Evolutionary conservation across 1,140 invertebrate genomes (phyloP), one percentile per base, ranked within the genome.

Genomic region (Neodiprion virginianus): DNA sequence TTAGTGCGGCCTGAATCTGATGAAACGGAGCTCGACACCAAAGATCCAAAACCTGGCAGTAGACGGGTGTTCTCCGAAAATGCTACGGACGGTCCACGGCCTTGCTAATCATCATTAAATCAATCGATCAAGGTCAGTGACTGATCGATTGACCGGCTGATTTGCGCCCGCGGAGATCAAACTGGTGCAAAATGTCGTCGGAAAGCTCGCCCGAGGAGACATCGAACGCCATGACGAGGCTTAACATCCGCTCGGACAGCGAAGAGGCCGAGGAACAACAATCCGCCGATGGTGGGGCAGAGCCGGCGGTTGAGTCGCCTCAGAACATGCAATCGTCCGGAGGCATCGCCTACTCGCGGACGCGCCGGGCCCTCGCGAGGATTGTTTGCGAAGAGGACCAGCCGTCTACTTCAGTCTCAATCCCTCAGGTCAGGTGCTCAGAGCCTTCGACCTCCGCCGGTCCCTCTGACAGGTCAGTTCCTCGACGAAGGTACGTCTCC

Each of bases 341-440:
- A 12, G 81, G 77, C 67, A 77, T 85, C 61, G 82, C 79, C 10
- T 77, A 84, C 8, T 82, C 80, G 5, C 74, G 80, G 47, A 78
- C 79, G 7, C 80, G 85, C 67, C 76, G 85, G 8, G 83, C 82
- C 8, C 74, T 85, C 0, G 77, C 81, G 48, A 85, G 83, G 11
- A 40, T 40, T 72, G 72, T 77, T 12, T 76, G 72, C 5, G 86
- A 86, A 7, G 85, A 87, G 12, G 85, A 87, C 47, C 82, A 83
- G 61, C 73, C 79, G 17, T 72, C 77, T 9, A 77, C 81, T 2
- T 78, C 28, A 40, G 28, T 40, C 28, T 40, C 28, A 5, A 40
- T 5, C 28, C 28, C 74, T 48, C 76, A 74, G 11, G 72, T 71
- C 8, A 73, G 81, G 67, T 75, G 69, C 28, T 79, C 78, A 49